Conservation (phyloP, 2,797 vertebrate genomes). For the Okamejei kenojei region DNA sequence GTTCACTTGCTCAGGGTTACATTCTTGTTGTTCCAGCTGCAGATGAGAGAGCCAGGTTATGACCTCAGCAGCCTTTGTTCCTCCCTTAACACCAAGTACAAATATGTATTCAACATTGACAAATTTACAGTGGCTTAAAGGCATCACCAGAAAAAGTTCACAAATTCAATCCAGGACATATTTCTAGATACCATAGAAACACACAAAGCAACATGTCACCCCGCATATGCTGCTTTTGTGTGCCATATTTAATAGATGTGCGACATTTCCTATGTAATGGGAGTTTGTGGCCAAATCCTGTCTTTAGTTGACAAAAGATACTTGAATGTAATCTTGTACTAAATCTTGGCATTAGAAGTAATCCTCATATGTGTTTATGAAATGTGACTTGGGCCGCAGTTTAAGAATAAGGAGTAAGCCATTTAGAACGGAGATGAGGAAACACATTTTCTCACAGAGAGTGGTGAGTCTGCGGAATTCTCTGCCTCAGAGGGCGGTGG, state of each 20-base stretch:
- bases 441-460: no score
- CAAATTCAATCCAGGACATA: background rate
- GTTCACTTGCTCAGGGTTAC: slow-evolving; percentile 9
- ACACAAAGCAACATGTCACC: background rate
- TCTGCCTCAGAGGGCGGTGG: no score
- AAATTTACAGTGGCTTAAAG: background rate
- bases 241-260: background rate
- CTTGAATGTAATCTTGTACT: background rate
- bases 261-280: background rate
- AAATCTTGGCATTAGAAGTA: background rate
- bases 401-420: no score
- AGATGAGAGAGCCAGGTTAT: background rate
- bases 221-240: background rate
- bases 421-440: no score
- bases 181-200: slow-evolving; percentile 6
- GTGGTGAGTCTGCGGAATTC: no score
- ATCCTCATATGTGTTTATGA: background rate
- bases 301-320: background rate
- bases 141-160: background rate
- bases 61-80: background rate
- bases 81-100: background rate
- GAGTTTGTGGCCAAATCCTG: background rate
- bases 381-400: background rate
- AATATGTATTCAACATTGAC: slow-evolving; percentile 18
- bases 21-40: background rate